These are phyloP conservation scores for Salticus scenicus DNA, from an alignment of 2,888 invertebrate species.

Conservation along the genomic window DNA sequence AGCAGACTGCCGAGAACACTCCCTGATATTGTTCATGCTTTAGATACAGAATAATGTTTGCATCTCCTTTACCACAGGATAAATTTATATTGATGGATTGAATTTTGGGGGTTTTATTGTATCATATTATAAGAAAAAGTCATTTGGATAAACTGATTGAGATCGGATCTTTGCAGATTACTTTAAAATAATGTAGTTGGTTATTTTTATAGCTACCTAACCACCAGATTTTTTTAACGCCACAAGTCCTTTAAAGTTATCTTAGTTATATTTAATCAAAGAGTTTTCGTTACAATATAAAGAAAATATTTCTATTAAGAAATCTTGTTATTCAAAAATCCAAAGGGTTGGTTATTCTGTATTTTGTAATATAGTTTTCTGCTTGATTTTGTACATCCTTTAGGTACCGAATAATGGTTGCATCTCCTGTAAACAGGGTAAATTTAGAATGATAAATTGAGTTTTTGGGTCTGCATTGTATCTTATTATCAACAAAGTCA, in stretches of 20 bases:
- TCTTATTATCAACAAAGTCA: neutral
- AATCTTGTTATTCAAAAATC: no score
- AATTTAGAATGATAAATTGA: slow-evolving; percentile 15
- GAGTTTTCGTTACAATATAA: no score
- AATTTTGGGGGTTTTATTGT: neutral
- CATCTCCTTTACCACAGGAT: neutral
- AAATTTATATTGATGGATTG: slow-evolving; percentile 20
- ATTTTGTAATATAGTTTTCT: no score
- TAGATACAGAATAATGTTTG: slow-evolving; percentile 14
- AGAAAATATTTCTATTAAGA: no score
- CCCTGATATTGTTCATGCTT: slow-evolving; percentile 23
- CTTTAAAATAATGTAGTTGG: no score
- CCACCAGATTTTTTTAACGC: no score
- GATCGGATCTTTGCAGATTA: neutral
- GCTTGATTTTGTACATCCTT: slow-evolving; percentile 20
- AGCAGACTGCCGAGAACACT: slow-evolving; percentile 20
- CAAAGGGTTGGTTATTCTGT: no score
- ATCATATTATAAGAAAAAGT: neutral
- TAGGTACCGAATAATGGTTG: slow-evolving; percentile 3
- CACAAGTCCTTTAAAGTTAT: no score
- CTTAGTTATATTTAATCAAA: no score
- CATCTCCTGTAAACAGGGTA: neutral
- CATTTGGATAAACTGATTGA: slow-evolving; percentile 9
- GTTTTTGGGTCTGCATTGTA: neutral
- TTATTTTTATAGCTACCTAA: no score